These are phyloP conservation scores for Bellardia bayeri DNA, from an alignment of 2,888 invertebrate genomes.

Conservation along the genomic window DNA sequence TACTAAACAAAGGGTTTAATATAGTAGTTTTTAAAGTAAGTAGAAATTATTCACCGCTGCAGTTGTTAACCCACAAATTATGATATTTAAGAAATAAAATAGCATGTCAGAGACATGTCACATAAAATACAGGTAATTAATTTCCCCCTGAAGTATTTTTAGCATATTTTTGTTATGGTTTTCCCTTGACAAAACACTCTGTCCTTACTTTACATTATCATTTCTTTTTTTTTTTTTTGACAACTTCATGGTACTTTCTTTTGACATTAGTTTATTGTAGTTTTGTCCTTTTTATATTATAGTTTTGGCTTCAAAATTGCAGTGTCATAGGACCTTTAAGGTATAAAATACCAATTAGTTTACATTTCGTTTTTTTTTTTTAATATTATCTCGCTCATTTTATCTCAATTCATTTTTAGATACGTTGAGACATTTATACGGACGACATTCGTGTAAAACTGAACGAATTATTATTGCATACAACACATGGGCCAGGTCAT, in stretches of 20 bases:
- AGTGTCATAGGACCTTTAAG: slow-evolving; percentile 40
- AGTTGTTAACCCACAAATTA: not conserved
- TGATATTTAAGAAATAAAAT: not conserved
- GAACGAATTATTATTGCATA: slow-evolving; percentile 9
- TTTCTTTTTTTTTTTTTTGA: not conserved
- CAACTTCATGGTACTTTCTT: not conserved
- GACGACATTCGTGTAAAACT: not conserved
- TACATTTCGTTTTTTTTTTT: slow-evolving; percentile 20
- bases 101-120: not conserved
- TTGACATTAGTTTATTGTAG: slow-evolving; percentile 14
- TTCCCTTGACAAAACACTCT: not conserved
- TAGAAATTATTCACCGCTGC: no score
- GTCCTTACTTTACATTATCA: slow-evolving; percentile 7
- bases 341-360: slow-evolving; percentile 63
- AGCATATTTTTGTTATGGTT: not conserved
- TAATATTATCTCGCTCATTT: slow-evolving; percentile 33
- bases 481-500: slow-evolving; percentile 24
- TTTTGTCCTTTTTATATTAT: not conserved
- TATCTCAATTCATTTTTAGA: slow-evolving; percentile 41
- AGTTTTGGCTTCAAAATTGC: slow-evolving; percentile 22
- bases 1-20: no score
- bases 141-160: not conserved
- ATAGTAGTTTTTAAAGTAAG: no score
- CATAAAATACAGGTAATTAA: not conserved
- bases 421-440: not conserved